Conservation (phyloP, 2,113 vertebrate genomes). For the Ameiurus melas region DNA sequence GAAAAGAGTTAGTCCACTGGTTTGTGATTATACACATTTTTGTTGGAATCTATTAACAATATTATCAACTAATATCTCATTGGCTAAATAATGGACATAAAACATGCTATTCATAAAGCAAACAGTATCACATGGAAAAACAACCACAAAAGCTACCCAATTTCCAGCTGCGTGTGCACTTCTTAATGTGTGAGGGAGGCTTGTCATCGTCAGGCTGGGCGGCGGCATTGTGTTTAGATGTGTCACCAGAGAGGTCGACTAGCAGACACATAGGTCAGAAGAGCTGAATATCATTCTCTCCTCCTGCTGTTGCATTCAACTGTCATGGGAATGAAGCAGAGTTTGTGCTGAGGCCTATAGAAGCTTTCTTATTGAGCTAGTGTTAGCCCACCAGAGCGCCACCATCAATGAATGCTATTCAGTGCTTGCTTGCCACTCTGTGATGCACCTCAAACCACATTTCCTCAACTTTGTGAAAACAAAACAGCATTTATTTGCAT, state of each 20-base stretch:
- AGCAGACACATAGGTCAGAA: conserved; percentile 70
- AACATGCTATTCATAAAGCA: conserved; percentile 11
- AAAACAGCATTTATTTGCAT: conserved; percentile 32
- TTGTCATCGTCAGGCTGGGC: conserved; percentile 46
- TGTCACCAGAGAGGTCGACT: conserved; percentile 43
- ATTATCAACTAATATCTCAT: neutral
- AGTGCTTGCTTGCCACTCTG: neutral
- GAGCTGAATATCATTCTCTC: conserved; percentile 70
- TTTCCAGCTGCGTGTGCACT: conserved; percentile 29
- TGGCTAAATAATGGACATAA: neutral
- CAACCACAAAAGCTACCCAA: conserved; percentile 35
- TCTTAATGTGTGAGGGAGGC: conserved; percentile 31
- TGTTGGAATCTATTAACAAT: neutral
- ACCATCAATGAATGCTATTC: conserved; percentile 23
- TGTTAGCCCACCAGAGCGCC: conserved; percentile 64
- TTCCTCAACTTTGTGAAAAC: conserved; percentile 10
- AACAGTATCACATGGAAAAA: conserved; percentile 7
- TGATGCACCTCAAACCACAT: conserved; percentile 17
- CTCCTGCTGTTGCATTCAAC: conserved; percentile 54
- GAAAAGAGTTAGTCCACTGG: neutral
- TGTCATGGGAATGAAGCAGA: conserved; percentile 66
- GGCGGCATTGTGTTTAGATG: conserved; percentile 47
- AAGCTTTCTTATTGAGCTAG: conserved; percentile 54
- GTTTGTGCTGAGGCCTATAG: conserved; percentile 55
- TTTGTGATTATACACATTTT: neutral